Conservation (phyloP, 2,797 vertebrate species). For the Leptatherina wallacei region DNA sequence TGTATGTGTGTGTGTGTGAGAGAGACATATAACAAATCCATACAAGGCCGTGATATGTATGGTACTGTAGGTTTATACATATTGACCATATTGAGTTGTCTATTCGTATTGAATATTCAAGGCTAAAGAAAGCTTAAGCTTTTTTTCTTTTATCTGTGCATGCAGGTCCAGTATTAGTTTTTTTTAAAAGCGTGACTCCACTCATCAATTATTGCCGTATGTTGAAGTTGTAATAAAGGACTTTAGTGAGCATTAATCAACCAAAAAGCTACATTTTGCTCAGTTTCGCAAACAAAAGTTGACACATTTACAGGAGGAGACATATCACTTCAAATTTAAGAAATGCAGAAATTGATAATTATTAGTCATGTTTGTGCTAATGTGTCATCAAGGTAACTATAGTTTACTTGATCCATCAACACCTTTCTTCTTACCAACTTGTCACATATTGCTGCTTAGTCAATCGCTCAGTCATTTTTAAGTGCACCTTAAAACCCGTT, state of each 20-base stretch:
- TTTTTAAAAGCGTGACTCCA: not conserved
- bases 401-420: not conserved
- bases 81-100: conserved; percentile 15
- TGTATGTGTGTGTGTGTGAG: conserved; percentile 4
- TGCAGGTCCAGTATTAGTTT: not conserved
- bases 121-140: conserved; percentile 1
- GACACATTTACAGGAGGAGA: not conserved
- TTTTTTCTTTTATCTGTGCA: not conserved
- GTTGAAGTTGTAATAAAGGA: conserved; percentile 19
- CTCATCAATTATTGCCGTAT: conserved; percentile 7
- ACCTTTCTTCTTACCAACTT: not conserved
- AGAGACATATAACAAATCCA: conserved; percentile 4
- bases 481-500: too few species aligned
- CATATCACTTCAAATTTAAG: not conserved
- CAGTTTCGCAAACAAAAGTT: not conserved
- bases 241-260: conserved; percentile 4
- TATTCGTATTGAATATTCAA: conserved; percentile 9
- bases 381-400: not conserved
- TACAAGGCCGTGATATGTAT: conserved; percentile 14
- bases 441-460: not conserved
- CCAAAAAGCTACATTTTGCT: not conserved
- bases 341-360: not conserved
- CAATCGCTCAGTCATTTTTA: not conserved
- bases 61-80: conserved; percentile 4
- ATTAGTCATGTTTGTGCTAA: too few species aligned